phyloP scores from a whole-genome alignment of 92 coral and sea anemone genomes.

The Blastomussa wellsi region DNA sequence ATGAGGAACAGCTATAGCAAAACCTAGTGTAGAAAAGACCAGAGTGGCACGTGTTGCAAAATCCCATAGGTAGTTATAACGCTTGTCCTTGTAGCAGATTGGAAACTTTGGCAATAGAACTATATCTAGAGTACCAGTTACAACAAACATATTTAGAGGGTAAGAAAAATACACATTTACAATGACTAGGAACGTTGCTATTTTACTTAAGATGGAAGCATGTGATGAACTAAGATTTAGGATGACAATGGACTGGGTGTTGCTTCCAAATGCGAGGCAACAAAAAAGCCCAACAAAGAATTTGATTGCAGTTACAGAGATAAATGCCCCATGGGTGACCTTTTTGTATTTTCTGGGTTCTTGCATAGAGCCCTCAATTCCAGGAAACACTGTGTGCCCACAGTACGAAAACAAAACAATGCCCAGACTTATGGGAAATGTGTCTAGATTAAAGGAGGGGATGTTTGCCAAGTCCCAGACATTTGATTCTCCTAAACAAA shows the following conservation, averaged over 20 bases:
- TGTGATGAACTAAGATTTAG: slow-evolving; percentile 61
- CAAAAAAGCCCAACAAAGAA: slow-evolving; percentile 69
- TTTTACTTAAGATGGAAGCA: slow-evolving; percentile 55
- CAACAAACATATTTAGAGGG: slow-evolving; percentile 85
- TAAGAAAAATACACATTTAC: slow-evolving; percentile 76
- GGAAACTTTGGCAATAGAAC: slow-evolving; percentile 69
- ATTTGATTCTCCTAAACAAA: slow-evolving; percentile 55
- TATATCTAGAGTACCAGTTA: slow-evolving; percentile 70
- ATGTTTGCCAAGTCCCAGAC: slow-evolving; percentile 62
- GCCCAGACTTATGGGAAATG: slow-evolving; percentile 76
- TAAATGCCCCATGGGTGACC: slow-evolving; percentile 67
- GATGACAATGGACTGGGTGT: slow-evolving; percentile 62
- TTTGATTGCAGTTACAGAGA: slow-evolving; percentile 57
- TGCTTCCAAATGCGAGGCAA: slow-evolving; percentile 60
- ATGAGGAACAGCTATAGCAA: slow-evolving; percentile 81
- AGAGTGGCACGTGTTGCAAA: slow-evolving; percentile 47
- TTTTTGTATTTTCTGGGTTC: slow-evolving; percentile 74
- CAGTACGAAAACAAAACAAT: slow-evolving; percentile 73
- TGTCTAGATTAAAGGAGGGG: slow-evolving; percentile 55
- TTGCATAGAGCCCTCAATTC: slow-evolving; percentile 82
- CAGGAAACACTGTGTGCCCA: slow-evolving; percentile 85
- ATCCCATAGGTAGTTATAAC: slow-evolving; percentile 58
- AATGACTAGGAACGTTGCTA: slow-evolving; percentile 57
- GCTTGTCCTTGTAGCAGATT: slow-evolving; percentile 53
- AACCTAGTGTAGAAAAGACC: slow-evolving; percentile 63